phyloP scores from a whole-genome alignment of 1,140 invertebrate species.

The Bactericera cockerelli region DNA sequence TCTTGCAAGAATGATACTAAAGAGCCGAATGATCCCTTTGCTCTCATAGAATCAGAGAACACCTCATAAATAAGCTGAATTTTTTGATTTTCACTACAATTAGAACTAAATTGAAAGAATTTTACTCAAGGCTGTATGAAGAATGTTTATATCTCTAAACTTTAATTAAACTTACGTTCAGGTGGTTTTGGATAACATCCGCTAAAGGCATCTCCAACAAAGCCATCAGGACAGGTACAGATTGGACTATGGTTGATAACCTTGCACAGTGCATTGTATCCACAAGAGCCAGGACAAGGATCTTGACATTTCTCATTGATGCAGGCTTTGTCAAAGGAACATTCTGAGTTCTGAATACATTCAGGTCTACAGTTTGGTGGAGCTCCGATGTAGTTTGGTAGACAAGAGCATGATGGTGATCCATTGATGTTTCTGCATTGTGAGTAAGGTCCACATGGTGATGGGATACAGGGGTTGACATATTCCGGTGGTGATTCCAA shows the following conservation, averaged over 20 bases:
- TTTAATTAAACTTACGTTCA: conserved; percentile 2
- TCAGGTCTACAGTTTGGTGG: conserved; percentile 49
- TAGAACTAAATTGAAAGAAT: too few relatives aligned
- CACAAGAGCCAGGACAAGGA: conserved; percentile 48
- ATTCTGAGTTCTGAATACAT: conserved; percentile 46
- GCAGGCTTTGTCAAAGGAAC: conserved; percentile 41
- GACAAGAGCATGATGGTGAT: conserved; percentile 45
- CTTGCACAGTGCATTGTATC: conserved; percentile 43
- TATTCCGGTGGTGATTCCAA: conserved; percentile 21
- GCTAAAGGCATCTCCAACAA: conserved; percentile 41
- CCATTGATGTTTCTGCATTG: conserved; percentile 42
- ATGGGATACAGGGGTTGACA: conserved; percentile 43
- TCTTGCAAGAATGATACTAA: neutral
- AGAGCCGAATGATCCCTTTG: too few relatives aligned
- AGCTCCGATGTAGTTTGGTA: conserved; percentile 39
- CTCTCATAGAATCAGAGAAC: too few relatives aligned
- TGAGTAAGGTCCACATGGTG: conserved; percentile 53
- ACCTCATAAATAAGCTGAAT: too few relatives aligned
- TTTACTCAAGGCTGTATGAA: too few relatives aligned
- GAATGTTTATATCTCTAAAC: too few relatives aligned
- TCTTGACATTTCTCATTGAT: conserved; percentile 50
- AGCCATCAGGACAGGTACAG: conserved; percentile 41
- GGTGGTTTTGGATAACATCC: conserved; percentile 35
- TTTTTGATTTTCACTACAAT: too few relatives aligned
- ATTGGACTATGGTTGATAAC: conserved; percentile 47